Conservation (phyloP, 2,113 vertebrate species). For the Eulemur macaco region DNA sequence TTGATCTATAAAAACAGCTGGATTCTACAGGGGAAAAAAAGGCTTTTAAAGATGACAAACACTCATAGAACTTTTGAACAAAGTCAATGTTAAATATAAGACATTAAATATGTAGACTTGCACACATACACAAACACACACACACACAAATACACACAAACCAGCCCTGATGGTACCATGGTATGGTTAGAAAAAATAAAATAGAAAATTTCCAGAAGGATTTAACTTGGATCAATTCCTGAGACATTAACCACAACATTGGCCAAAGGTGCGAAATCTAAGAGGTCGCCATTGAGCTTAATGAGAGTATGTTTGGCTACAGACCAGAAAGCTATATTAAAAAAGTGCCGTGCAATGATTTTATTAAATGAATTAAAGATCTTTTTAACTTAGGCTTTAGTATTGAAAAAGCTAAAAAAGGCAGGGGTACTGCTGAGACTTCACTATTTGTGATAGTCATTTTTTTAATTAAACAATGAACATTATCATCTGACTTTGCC, state of each 20-base stretch:
- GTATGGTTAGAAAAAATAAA: background rate
- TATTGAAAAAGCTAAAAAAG: background rate
- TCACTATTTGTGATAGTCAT: background rate
- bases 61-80: background rate
- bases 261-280: background rate
- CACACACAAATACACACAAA: rapidly evolving
- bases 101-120: background rate
- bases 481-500: background rate
- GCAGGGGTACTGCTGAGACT: background rate
- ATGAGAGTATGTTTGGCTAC: background rate
- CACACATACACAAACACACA: background rate
- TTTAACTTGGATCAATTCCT: background rate
- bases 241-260: background rate
- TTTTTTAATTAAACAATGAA: background rate
- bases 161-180: background rate
- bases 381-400: background rate
- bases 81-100: background rate
- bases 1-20: background rate
- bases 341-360: background rate
- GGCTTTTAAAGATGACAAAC: background rate
- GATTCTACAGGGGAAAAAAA: background rate
- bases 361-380: background rate
- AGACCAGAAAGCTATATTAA: background rate
- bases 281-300: background rate
- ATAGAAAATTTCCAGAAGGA: background rate